These are phyloP conservation scores for Dioctria linearis DNA, from an alignment of 2,888 invertebrate species.

Conservation along the genomic window DNA sequence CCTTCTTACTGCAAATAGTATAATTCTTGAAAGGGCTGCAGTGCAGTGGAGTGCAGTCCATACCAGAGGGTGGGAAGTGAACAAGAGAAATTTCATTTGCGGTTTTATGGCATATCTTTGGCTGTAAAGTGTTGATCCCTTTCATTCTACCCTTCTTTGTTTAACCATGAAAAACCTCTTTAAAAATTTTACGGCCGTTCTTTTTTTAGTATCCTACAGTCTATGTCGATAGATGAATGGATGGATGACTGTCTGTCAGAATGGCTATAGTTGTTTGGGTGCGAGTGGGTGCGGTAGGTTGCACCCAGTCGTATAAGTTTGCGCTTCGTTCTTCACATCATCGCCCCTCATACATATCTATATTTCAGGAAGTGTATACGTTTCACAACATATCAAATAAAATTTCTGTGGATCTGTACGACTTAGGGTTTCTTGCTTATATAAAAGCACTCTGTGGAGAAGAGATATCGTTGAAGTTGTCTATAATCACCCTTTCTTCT, in stretches of 20 bases:
- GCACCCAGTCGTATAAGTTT: slow-evolving; percentile 39
- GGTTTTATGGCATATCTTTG: slow-evolving; percentile 57
- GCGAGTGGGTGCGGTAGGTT: neutral
- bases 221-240: slow-evolving; percentile 44
- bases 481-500: neutral
- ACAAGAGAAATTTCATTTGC: slow-evolving; percentile 56
- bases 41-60: neutral
- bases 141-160: slow-evolving; percentile 54
- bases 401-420: slow-evolving; percentile 54
- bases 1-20: slow-evolving; percentile 9
- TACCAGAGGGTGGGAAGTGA: neutral
- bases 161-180: slow-evolving; percentile 57
- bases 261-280: neutral
- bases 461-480: no score
- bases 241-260: slow-evolving; percentile 17
- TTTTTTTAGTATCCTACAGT: slow-evolving; percentile 34
- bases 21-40: neutral
- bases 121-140: slow-evolving; percentile 58
- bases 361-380: slow-evolving; percentile 50
- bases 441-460: neutral
- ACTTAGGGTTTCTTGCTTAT: slow-evolving; percentile 35
- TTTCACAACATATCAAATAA: slow-evolving; percentile 54
- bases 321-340: neutral
- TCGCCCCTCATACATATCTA: neutral
- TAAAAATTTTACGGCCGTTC: slow-evolving; percentile 58